Percentiles rank a stretch among this genome's conserved stretches.
These are phyloP conservation scores for Opisthocomus hoazin DNA, from an alignment of 2,113 vertebrate genomes.

Conservation along the genomic window DNA sequence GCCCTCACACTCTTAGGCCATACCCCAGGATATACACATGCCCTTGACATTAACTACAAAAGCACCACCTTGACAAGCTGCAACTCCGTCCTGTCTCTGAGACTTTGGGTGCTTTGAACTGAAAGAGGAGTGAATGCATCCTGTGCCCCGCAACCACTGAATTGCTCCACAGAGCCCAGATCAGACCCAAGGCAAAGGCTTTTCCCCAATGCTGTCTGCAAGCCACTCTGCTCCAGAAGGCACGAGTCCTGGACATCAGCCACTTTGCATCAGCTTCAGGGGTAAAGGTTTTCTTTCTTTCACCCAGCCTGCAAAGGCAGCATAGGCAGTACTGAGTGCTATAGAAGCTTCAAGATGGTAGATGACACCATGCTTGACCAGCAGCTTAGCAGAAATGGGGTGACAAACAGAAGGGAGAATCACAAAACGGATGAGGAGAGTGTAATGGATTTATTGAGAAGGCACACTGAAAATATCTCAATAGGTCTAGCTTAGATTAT, in stretches of 20 bases:
- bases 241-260: neutral
- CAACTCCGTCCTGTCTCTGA: neutral
- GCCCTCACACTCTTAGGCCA: neutral
- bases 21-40: neutral
- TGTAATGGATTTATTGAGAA: neutral
- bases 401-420: neutral
- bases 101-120: neutral
- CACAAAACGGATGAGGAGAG: neutral
- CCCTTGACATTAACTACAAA: neutral
- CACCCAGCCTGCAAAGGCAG: neutral
- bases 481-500: neutral
- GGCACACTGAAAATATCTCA: neutral
- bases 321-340: neutral
- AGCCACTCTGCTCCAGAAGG: neutral
- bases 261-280: neutral
- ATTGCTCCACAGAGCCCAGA: neutral
- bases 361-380: neutral
- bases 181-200: neutral
- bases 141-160: neutral
- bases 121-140: neutral
- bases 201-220: neutral
- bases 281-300: neutral
- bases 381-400: neutral
- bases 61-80: neutral
- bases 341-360: neutral